Conservation (phyloP, 2,797 vertebrate genomes). For the Pelodytes ibericus region DNA sequence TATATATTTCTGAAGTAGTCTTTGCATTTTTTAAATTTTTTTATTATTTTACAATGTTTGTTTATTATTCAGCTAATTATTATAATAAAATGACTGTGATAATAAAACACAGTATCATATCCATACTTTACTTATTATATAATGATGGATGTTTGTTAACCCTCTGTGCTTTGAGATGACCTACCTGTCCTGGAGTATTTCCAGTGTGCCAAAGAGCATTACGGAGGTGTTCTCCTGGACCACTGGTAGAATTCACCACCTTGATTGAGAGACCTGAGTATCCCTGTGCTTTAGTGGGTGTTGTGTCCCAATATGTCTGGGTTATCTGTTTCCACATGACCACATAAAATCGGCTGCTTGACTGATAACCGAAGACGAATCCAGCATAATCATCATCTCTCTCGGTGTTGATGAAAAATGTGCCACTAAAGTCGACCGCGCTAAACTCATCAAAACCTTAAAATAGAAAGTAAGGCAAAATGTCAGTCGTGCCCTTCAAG, state of each 20-base stretch:
- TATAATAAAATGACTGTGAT: no score
- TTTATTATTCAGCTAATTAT: no score
- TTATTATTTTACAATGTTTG: no score
- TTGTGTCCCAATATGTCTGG: conserved; percentile 94
- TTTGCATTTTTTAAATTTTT: no score
- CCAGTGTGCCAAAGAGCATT: conserved; percentile 98
- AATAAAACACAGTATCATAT: no score
- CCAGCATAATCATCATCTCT: conserved; percentile 97
- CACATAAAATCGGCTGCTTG: conserved; percentile 96
- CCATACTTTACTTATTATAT: no score
- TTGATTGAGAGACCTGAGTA: conserved; percentile 97
- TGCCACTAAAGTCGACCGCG: conserved; percentile 97
- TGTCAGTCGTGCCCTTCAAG: no score
- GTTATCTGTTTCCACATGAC: conserved; percentile 99
- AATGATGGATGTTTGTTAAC: no score
- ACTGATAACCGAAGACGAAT: conserved; percentile 98
- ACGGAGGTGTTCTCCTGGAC: conserved; percentile 95
- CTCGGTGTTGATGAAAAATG: conserved; percentile 98
- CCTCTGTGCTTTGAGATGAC: no score
- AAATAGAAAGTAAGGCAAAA: neutral
- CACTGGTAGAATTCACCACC: conserved; percentile 96
- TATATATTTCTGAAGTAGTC: no score
- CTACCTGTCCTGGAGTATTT: conserved; percentile 93
- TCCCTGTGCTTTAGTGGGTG: conserved; percentile 94
- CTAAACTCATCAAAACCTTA: conserved; percentile 96